Evolutionary conservation across 2,797 vertebrate genomes (phyloP).

Genomic region (Petrocephalus sullivani): DNA sequence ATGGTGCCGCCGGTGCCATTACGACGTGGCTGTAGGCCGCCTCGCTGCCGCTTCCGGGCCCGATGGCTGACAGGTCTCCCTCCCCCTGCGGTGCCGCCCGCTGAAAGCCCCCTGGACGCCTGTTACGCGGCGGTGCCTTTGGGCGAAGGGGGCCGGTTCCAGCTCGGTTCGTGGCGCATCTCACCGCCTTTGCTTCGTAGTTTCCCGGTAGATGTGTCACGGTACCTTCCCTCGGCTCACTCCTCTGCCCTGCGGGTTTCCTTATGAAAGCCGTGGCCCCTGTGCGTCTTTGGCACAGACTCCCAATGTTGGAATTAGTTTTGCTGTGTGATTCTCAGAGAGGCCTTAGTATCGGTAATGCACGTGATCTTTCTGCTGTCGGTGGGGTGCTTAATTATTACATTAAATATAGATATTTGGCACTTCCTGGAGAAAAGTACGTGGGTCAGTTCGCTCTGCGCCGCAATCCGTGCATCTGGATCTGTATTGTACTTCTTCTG

Average conservation of each 20-base stretch:
- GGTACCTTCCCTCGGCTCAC: background rate
- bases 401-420: background rate
- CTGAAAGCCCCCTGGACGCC: background rate
- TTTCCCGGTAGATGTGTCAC: background rate
- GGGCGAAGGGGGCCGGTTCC: background rate
- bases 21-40: background rate
- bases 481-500: background rate
- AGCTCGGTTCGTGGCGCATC: background rate
- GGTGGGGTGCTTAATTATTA: background rate
- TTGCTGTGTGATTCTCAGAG: background rate
- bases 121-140: background rate
- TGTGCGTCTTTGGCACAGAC: background rate
- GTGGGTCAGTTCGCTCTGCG: background rate
- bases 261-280: background rate
- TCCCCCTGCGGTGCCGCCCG: background rate
- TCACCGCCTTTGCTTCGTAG: background rate
- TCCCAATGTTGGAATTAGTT: background rate
- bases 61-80: background rate
- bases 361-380: background rate
- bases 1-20: background rate
- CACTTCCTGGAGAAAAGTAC: background rate
- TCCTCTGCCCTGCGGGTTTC: background rate
- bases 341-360: background rate
- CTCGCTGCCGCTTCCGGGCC: background rate
- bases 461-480: background rate